These are phyloP conservation scores for Propithecus perrieri DNA, from an alignment of 2,797 vertebrate species.

Conservation along the genomic window DNA sequence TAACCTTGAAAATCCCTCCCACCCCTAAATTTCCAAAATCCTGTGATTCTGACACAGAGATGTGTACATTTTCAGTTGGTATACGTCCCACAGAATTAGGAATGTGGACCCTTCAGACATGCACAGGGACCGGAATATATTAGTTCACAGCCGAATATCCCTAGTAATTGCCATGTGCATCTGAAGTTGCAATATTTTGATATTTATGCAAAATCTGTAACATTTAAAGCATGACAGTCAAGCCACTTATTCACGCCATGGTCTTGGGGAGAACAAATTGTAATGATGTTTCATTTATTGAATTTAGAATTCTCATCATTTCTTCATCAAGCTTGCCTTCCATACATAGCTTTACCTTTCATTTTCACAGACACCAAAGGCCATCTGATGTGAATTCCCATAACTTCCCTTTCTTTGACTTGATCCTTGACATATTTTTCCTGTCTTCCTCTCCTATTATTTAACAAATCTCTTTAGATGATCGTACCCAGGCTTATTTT, in stretches of 20 bases:
- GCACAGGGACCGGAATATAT: not conserved
- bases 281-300: not conserved
- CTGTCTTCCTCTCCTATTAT: not conserved
- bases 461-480: not conserved
- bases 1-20: not conserved
- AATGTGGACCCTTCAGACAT: not conserved
- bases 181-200: not conserved
- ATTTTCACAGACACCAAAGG: not conserved
- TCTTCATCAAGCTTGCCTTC: not conserved
- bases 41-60: not conserved
- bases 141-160: not conserved
- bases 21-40: not conserved
- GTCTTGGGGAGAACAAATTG: not conserved
- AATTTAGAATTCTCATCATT: not conserved
- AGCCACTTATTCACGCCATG: not conserved
- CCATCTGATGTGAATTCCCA: not conserved
- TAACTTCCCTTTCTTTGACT: not conserved
- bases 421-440: not conserved
- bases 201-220: not conserved
- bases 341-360: not conserved
- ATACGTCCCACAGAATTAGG: not conserved
- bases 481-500: not conserved
- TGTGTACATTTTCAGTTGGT: not conserved
- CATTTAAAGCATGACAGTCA: not conserved
- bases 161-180: not conserved